These are phyloP conservation scores for Vidua macroura DNA, from an alignment of 2,113 vertebrate species.

Conservation along the genomic window DNA sequence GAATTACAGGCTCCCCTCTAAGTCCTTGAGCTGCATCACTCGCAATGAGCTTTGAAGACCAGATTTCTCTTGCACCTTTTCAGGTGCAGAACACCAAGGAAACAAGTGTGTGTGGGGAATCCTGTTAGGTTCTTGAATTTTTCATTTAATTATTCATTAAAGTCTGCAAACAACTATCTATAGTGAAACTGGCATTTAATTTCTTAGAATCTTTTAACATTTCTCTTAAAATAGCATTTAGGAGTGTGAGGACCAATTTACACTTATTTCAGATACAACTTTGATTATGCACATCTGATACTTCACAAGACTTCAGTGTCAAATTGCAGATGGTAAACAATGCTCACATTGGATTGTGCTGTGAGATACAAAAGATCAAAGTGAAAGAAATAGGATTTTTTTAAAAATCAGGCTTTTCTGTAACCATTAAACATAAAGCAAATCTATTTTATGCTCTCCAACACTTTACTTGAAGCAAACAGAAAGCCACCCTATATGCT, in stretches of 20 bases:
- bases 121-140: not conserved
- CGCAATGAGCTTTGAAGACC: not conserved
- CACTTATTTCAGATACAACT: not conserved
- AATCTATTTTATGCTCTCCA: not conserved
- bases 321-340: not conserved
- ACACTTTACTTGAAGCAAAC: not conserved
- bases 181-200: not conserved
- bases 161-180: not conserved
- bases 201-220: not conserved
- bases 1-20: not conserved
- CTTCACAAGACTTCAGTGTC: not conserved
- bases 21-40: not conserved
- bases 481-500: not conserved
- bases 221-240: not conserved
- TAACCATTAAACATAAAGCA: not conserved
- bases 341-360: not conserved
- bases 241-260: not conserved
- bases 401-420: not conserved
- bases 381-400: not conserved
- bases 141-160: not conserved
- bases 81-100: not conserved
- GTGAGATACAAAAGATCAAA: not conserved
- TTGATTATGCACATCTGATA: not conserved
- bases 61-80: not conserved
- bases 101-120: rapidly evolving